Percentiles rank a stretch among this genome's conserved stretches.
Evolutionary conservation across 2,113 vertebrate genomes (phyloP).

Genomic region (Calidris pygmaea): DNA sequence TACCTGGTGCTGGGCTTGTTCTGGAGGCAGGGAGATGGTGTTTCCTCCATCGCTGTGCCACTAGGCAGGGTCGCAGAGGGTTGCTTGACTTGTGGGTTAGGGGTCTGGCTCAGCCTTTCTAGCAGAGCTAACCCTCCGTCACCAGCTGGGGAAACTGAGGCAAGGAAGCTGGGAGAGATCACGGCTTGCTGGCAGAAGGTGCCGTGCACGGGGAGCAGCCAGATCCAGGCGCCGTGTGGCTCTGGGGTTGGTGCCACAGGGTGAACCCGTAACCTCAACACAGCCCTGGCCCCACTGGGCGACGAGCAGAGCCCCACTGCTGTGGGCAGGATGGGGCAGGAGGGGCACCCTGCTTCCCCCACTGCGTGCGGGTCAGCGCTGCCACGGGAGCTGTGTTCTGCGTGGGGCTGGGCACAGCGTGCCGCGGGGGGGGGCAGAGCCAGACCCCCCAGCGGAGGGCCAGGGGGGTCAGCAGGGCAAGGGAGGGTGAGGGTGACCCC

Average conservation of each 20-base stretch:
- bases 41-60: neutral
- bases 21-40: neutral
- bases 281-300: neutral
- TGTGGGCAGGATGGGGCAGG: neutral
- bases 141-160: neutral
- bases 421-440: neutral
- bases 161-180: neutral
- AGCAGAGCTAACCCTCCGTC: neutral
- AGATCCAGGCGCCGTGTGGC: rapidly evolving
- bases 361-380: neutral
- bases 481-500: neutral
- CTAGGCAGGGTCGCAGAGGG: neutral
- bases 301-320: neutral
- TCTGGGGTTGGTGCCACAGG: neutral
- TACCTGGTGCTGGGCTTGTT: neutral
- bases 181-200: neutral
- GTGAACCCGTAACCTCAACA: neutral
- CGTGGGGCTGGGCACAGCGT: neutral
- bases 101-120: neutral
- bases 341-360: neutral
- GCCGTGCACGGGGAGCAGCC: neutral
- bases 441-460: neutral
- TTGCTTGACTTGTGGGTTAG: neutral
- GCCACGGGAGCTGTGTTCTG: neutral
- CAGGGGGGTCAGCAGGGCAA: neutral